Conservation (phyloP, 2,888 invertebrate genomes). For the Eristalinus sepulchralis region DNA sequence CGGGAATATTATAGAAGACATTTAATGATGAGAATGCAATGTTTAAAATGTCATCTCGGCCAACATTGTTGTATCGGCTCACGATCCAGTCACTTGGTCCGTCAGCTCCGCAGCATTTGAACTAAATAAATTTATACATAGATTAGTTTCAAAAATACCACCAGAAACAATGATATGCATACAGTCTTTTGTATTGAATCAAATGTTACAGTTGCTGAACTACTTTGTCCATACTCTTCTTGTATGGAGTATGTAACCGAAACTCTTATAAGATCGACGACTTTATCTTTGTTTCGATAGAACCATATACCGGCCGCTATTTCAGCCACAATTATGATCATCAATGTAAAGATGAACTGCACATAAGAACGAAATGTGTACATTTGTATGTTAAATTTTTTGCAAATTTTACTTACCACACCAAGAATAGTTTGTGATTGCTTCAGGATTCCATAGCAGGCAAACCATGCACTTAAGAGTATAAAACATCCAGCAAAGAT, state of each 20-base stretch:
- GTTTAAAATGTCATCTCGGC: conserved; percentile 81
- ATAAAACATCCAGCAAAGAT: conserved; percentile 87
- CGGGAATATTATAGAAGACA: conserved; percentile 83
- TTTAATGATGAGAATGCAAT: conserved; percentile 82
- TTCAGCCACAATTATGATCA: conserved; percentile 90
- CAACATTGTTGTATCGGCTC: conserved; percentile 83
- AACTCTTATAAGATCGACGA: conserved; percentile 85
- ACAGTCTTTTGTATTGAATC: conserved; percentile 86
- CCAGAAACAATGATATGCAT: conserved; percentile 72
- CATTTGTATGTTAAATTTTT: background rate
- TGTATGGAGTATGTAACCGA: conserved; percentile 85
- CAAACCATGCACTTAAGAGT: conserved; percentile 89
- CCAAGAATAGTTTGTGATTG: conserved; percentile 90
- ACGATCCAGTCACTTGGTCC: conserved; percentile 88
- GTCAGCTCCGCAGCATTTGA: conserved; percentile 90
- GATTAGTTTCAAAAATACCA: background rate
- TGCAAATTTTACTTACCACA: conserved; percentile 83
- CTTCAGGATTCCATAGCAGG: conserved; percentile 90
- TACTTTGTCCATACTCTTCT: conserved; percentile 83
- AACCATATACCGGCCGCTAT: conserved; percentile 90
- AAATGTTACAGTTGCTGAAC: conserved; percentile 84
- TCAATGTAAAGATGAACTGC: conserved; percentile 89
- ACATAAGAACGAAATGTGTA: conserved; percentile 71
- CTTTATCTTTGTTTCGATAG: conserved; percentile 86
- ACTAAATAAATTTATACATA: conserved; percentile 58